Base-by-base conservation (phyloP, 1,140 invertebrate species). In the Ceratosolen fusciceps region DNA sequence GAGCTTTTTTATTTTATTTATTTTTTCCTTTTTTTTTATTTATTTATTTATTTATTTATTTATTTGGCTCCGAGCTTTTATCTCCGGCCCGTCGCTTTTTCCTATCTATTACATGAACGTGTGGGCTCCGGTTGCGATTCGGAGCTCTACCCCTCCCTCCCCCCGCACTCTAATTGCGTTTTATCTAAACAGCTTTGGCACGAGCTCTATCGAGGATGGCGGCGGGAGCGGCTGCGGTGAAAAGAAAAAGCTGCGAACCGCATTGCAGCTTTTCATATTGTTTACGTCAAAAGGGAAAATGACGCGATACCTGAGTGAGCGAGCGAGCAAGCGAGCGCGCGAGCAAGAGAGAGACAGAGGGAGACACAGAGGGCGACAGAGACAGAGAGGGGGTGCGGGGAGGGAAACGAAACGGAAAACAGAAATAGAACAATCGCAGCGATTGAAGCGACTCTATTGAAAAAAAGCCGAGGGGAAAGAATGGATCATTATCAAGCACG, bases 391-490 rank as follows among this genome's bases (percentile, higher is more conserved):
- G 54, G 26, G 24, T 2, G 0, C 0, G 12, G 1, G 34, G 24
- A 62, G 34, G 29, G 26, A 71, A 56, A 54, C 39, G 47, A 37
- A 54, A 37, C 37, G 60, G 54, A 56, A 26, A 74, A 60, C 31
- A 58, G 14, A 21, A 70, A 84, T 81, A 74, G 82, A 82, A 74
- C 77, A 80, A 82, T 84, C 58, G 31, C 29, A 79, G 75, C 26
- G 74, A 78, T 71, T 79, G 26, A 71, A 81, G 80, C 82, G n/a
- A n/a, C n/a, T 79, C 19, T 21, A n/a, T 43, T 12, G 10, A 49
- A 70, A 68, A 47, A 70, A 34, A 70, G 39, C 8, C 67, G 14
- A 29, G 2, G 16, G 10, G 49, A 70, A 47, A 16, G 43, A 70
- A 29, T 24, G n/a, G 43, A 49, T 70, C 26, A 43, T 70, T 37